phyloP scores from a whole-genome alignment of 2,797 vertebrate species.

The Anabas testudineus region DNA sequence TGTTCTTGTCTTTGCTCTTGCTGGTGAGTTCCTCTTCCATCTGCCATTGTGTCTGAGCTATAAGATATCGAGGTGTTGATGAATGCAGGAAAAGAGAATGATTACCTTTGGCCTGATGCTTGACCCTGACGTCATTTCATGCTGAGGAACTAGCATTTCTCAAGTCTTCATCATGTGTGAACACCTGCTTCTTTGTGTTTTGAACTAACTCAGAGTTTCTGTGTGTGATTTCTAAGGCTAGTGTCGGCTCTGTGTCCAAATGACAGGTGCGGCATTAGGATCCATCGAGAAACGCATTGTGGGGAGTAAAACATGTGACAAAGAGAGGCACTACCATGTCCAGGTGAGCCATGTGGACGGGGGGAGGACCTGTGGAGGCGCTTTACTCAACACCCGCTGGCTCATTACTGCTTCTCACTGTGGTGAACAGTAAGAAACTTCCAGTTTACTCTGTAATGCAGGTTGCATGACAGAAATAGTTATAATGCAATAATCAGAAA shows the following conservation, averaged over 20 bases:
- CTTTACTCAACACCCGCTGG: constrained; percentile 55
- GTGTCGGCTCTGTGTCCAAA: neutral
- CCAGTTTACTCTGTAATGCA: neutral
- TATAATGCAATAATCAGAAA: neutral
- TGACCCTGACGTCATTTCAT: no score
- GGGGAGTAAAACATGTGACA: neutral
- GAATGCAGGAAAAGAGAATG: no score
- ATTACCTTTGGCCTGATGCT: no score
- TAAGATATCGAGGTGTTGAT: no score
- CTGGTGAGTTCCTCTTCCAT: constrained; percentile 14
- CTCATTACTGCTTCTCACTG: constrained; percentile 56
- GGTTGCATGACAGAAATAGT: neutral
- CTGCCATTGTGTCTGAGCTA: neutral
- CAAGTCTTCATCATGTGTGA: no score
- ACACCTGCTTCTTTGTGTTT: neutral
- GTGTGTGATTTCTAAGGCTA: neutral
- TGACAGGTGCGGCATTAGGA: constrained; percentile 14
- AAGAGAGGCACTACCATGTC: constrained; percentile 33
- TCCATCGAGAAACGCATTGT: constrained; percentile 43
- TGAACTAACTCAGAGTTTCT: neutral
- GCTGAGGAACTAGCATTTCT: no score
- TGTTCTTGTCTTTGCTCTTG: constrained; percentile 10
- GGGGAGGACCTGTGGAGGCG: constrained; percentile 4
- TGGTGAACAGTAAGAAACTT: constrained; percentile 42
- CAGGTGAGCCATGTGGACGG: constrained; percentile 9